These are phyloP conservation scores for Zaprionus ornatus DNA, from an alignment of 1,140 invertebrate genomes.

Conservation along the genomic window DNA sequence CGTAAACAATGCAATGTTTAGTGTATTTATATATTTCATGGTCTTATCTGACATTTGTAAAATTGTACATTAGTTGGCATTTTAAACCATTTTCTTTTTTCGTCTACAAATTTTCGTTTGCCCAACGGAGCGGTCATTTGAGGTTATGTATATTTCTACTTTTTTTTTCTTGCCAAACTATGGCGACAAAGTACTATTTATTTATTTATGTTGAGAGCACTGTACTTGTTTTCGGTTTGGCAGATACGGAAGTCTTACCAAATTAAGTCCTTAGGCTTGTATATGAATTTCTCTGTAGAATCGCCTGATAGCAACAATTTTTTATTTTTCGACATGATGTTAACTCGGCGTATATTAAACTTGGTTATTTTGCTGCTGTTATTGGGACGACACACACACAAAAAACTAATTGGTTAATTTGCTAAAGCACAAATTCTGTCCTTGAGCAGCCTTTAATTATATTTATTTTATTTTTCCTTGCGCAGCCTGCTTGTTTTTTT, in stretches of 20 bases:
- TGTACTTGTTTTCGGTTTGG: constrained; percentile 24
- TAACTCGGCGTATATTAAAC: constrained; percentile 79
- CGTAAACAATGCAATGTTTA: constrained; percentile 2
- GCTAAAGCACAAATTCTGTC: constrained; percentile 40
- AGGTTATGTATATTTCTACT: constrained; percentile 66
- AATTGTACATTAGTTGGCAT: constrained; percentile 41
- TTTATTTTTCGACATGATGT: constrained; percentile 82
- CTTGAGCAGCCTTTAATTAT: constrained; percentile 36
- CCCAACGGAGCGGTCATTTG: constrained; percentile 50
- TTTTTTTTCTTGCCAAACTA: constrained; percentile 20
- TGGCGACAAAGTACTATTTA: not conserved
- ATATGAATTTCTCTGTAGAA: constrained; percentile 75
- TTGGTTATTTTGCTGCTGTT: constrained; percentile 75
- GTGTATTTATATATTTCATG: constrained; percentile 14
- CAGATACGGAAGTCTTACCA: constrained; percentile 66
- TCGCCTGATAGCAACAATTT: constrained; percentile 81
- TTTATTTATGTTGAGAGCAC: constrained; percentile 5
- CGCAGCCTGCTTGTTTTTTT: constrained; percentile 67
- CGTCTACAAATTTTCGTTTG: constrained; percentile 29
- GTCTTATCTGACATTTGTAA: constrained; percentile 13
- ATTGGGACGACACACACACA: constrained; percentile 45
- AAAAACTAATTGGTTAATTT: constrained; percentile 30
- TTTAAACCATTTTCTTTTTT: constrained; percentile 25
- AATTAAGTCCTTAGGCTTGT: constrained; percentile 82
- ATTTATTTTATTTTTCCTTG: constrained; percentile 47